A percentile compares a stretch with the other conserved stretches of the same genome.
phyloP scores from a whole-genome alignment of 2,113 vertebrate genomes.

The Zootoca vivipara region DNA sequence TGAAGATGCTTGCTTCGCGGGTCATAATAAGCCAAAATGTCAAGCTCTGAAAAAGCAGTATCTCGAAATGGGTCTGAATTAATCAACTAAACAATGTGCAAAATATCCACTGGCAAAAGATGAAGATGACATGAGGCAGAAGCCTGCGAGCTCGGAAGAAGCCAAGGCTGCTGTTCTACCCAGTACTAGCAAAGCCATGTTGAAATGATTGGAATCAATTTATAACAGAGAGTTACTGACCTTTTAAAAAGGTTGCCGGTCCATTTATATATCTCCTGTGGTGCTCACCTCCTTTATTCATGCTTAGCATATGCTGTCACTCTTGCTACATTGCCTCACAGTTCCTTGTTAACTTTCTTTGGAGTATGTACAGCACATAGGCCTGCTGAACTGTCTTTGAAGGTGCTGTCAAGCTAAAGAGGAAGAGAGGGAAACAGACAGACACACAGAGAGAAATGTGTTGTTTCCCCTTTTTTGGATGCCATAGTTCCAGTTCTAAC shows the following conservation, averaged over 20 bases:
- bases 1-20: constrained; percentile 9
- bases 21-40: constrained; percentile 8
- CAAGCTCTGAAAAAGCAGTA: constrained; percentile 11
- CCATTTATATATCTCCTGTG: constrained; percentile 69
- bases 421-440: constrained; percentile 27
- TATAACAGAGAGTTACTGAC: constrained; percentile 66
- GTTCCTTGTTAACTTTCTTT: constrained; percentile 72
- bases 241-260: constrained; percentile 70
- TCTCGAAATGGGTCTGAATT: constrained; percentile 27
- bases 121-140: neutral
- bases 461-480: neutral
- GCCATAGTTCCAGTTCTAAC: neutral
- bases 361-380: constrained; percentile 37
- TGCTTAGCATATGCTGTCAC: constrained; percentile 74
- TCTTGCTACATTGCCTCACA: constrained; percentile 61
- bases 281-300: constrained; percentile 66
- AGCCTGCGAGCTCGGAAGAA: neutral
- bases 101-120: neutral
- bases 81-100: constrained; percentile 25
- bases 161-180: constrained; percentile 50
- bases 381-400: constrained; percentile 47
- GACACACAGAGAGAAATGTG: constrained; percentile 25
- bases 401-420: constrained; percentile 35
- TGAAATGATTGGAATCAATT: constrained; percentile 67
- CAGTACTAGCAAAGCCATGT: constrained; percentile 40